These are phyloP conservation scores for Spodoptera litura DNA, from an alignment of 1,140 invertebrate genomes.

Conservation along the genomic window DNA sequence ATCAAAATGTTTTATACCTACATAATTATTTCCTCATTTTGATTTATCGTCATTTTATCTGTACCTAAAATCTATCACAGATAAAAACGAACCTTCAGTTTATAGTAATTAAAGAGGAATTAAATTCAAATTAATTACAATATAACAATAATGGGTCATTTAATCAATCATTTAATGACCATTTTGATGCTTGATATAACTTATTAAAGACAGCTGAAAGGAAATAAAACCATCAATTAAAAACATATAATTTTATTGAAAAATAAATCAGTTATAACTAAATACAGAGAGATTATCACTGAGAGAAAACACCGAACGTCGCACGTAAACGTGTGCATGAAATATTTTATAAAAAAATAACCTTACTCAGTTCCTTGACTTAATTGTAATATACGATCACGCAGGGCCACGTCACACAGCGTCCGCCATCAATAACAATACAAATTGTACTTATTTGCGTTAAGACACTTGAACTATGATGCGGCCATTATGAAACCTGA, in stretches of 20 bases:
- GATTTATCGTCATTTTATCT: too few relatives aligned
- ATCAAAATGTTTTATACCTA: too few relatives aligned
- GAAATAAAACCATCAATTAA: constrained; percentile 7
- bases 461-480: constrained; percentile 34
- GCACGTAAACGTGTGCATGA: constrained; percentile 39
- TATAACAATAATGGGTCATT: neutral
- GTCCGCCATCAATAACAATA: constrained; percentile 38
- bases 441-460: constrained; percentile 7
- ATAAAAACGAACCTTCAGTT: too few relatives aligned
- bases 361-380: constrained; percentile 37
- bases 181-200: neutral
- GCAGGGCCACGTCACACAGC: constrained; percentile 24
- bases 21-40: too few relatives aligned
- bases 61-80: too few relatives aligned
- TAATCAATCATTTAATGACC: too few relatives aligned
- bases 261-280: constrained; percentile 35
- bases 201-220: neutral
- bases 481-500: constrained; percentile 30
- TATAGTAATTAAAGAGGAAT: too few relatives aligned
- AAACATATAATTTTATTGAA: constrained; percentile 38
- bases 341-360: constrained; percentile 41
- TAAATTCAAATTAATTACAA: too few relatives aligned
- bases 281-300: constrained; percentile 35
- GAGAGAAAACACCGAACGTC: constrained; percentile 28
- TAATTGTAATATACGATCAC: constrained; percentile 33